A percentile compares a stretch with the other conserved stretches of the same genome.
Conservation (phyloP, 2,113 vertebrate genomes). For the Pedionomus torquatus region DNA sequence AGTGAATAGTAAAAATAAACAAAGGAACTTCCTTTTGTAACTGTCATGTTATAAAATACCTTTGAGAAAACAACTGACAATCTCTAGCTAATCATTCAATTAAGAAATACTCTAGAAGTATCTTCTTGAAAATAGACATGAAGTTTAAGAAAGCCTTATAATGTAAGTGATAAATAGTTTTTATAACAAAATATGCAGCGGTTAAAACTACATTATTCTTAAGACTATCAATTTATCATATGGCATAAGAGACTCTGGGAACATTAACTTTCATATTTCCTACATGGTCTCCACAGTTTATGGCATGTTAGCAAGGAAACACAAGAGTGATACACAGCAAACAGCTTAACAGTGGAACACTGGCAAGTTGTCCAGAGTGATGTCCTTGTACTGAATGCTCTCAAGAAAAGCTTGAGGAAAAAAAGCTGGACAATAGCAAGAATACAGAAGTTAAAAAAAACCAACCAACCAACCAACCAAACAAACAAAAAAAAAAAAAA, state of each 20-base stretch:
- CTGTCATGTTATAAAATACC: no score
- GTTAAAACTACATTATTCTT: neutral
- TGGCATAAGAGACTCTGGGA: neutral
- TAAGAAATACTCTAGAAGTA: neutral
- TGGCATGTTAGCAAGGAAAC: neutral
- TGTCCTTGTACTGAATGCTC: neutral
- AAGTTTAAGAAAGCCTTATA: neutral
- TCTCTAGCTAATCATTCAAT: neutral
- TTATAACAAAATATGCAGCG: neutral
- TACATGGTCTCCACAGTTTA: rapidly evolving
- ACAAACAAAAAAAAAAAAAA: no score
- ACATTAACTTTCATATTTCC: neutral
- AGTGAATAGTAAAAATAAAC: neutral
- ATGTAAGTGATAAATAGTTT: neutral
- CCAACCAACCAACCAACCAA: no score
- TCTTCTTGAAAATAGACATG: neutral
- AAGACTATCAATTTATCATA: neutral
- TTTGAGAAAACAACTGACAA: no score
- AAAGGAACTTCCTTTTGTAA: neutral
- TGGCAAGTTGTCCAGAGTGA: neutral
- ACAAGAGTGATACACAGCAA: neutral
- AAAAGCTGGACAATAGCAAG: neutral
- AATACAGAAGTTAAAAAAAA: neutral
- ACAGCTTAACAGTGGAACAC: neutral
- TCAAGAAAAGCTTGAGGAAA: neutral